phyloP scores from a whole-genome alignment of 1,140 invertebrate species.

The Melitaea cinxia region DNA sequence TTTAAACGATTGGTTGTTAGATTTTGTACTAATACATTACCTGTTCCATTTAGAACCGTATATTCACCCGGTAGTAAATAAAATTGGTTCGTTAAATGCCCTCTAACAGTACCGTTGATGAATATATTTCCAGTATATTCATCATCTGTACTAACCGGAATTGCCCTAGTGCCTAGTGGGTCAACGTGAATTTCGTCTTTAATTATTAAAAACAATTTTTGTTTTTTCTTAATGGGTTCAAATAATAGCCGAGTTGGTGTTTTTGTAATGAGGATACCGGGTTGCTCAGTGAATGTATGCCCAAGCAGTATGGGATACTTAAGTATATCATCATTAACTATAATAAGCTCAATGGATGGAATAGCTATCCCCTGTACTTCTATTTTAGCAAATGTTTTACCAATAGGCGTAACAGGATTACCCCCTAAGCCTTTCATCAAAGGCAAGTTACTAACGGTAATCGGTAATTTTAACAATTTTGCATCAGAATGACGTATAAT shows the following conservation, averaged over 20 bases:
- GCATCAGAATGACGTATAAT: slow-evolving; percentile 2
- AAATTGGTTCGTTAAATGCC: background rate
- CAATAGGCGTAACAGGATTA: background rate
- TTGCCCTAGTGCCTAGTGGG: background rate
- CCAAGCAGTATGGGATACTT: slow-evolving; percentile 21
- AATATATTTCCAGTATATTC: background rate
- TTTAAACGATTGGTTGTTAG: background rate
- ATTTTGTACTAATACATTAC: background rate
- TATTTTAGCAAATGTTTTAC: background rate
- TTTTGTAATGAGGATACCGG: background rate
- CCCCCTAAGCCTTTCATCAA: slow-evolving; percentile 17
- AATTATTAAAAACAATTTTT: background rate
- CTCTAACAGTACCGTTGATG: background rate
- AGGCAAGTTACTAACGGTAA: background rate
- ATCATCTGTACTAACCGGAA: background rate
- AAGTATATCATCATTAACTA: slow-evolving; percentile 18
- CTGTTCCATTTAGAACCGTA: background rate
- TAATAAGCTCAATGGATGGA: slow-evolving; percentile 6
- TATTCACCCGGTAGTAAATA: slow-evolving; percentile 29
- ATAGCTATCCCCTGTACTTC: slow-evolving; percentile 12
- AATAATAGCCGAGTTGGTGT: background rate
- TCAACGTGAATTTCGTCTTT: background rate
- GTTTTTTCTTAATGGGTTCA: background rate
- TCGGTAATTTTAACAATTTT: background rate
- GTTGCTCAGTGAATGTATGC: slow-evolving; percentile 29